Evolutionary conservation across 2,888 invertebrate genomes (phyloP), one percentile per base, ranked within the genome.

Genomic region (Hetaerina titia): DNA sequence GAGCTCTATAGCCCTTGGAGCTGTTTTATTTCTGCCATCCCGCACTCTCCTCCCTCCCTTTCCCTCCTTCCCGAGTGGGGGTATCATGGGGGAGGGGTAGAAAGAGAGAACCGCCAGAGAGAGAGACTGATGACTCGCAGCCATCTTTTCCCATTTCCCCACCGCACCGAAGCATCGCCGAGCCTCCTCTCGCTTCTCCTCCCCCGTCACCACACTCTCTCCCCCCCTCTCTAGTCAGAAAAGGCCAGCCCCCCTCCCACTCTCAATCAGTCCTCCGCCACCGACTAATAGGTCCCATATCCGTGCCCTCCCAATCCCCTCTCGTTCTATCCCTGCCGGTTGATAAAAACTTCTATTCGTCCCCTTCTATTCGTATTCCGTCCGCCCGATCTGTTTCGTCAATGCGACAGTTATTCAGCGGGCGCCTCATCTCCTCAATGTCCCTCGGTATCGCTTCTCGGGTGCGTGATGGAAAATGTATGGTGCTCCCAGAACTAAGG

Each of bases 11-110:
- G 69, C 92, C 22, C 5, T 22, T 56, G 56, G 69, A 56, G 69
- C 92, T 92, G 92, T 74, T 92, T 92, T 92, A 92, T 92, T 92
- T 92, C 92, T 69, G 90, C 90, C 63, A 31, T 64, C 15, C 81
- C 22, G 45, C 90, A 15, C 63, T 22, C 4, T n/a, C 25, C 13
- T 19, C 81, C 81, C 25, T 13, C 4, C 11, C 81, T 81, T 31
- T 11, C 81, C 31, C 25, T 81, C 9, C 31, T 6, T 11, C 11
- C 4, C 45, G 45, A 45, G 45, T 45, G 45, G 45, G 45, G 45
- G 4, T 45, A 4, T 45, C 45, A 4, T 45, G 45, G 45, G 45
- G 45, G 81, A 19, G 69, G 81, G 81, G 45, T 8, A 81, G 22
- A 81, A 31, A 81, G 81, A 31, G 90, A 90, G 88, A 17, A 64